Evolutionary conservation across 2,113 vertebrate species (phyloP).

Genomic region (Salvelinus sp.): DNA sequence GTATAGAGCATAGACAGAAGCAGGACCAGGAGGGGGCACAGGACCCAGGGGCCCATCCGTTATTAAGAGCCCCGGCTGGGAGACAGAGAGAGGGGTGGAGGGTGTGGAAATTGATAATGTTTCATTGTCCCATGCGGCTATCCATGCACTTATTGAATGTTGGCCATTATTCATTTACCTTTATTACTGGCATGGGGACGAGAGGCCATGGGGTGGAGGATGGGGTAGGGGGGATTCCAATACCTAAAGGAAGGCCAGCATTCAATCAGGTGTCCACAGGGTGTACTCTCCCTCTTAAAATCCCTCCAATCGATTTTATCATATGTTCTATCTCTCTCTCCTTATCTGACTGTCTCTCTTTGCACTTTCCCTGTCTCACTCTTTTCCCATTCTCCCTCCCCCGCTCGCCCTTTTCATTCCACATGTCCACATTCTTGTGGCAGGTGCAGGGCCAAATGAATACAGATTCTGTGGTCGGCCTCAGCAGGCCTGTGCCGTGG

Average conservation of each 20-base stretch:
- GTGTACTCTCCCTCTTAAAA: neutral
- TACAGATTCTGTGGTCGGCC: slow-evolving; percentile 19
- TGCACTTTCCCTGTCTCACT: neutral
- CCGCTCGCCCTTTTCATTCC: neutral
- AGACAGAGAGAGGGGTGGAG: neutral
- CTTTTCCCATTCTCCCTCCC: neutral
- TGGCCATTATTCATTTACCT: slow-evolving; percentile 49
- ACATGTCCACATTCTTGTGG: slow-evolving; percentile 2
- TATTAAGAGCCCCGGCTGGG: neutral
- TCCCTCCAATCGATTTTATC: neutral
- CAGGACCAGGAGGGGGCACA: neutral
- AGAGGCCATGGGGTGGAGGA: neutral
- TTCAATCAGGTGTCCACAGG: slow-evolving; percentile 14
- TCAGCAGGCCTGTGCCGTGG: neutral
- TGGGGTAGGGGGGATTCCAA: neutral
- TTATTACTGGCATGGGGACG: slow-evolving; percentile 32
- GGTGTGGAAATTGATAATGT: neutral
- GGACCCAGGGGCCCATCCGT: neutral
- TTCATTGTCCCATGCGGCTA: slow-evolving; percentile 1
- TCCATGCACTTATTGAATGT: slow-evolving; percentile 12
- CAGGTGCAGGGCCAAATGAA: slow-evolving; percentile 31
- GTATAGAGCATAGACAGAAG: neutral
- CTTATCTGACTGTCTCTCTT: neutral
- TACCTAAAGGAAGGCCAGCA: slow-evolving; percentile 14
- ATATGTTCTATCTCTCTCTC: neutral